Conservation (phyloP, 2,888 invertebrate genomes). For the Yponomeuta cagnagella region DNA sequence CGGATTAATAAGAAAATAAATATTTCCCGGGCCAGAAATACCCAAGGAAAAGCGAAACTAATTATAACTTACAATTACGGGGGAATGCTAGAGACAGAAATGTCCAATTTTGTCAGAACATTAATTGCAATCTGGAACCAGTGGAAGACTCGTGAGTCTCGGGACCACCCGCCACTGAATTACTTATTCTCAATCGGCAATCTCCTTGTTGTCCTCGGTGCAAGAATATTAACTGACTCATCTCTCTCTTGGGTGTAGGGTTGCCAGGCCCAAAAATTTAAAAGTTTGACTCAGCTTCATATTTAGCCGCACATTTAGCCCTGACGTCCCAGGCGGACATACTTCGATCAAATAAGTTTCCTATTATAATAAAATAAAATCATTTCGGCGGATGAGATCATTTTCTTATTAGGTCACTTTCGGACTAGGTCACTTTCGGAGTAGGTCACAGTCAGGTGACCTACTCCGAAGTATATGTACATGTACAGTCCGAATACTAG, state of each 20-base stretch:
- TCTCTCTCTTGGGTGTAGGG: background rate
- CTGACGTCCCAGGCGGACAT: too few relatives aligned
- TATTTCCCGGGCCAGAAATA: background rate
- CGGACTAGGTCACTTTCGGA: too few relatives aligned
- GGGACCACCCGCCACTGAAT: background rate
- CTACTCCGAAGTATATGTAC: too few relatives aligned
- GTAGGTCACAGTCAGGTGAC: too few relatives aligned
- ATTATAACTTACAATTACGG: background rate
- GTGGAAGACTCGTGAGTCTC: background rate
- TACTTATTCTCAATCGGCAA: background rate
- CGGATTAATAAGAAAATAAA: too few relatives aligned
- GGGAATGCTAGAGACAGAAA: constrained; percentile 11
- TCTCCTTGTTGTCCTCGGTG: background rate
- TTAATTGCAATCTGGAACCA: constrained; percentile 7
- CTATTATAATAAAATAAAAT: too few relatives aligned
- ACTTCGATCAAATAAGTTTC: too few relatives aligned
- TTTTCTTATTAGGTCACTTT: too few relatives aligned
- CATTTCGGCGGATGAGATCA: too few relatives aligned
- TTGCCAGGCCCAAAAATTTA: background rate
- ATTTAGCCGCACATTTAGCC: background rate
- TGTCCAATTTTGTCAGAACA: constrained; percentile 7
- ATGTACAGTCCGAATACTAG: too few relatives aligned
- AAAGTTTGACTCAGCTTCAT: background rate
- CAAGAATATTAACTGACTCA: background rate
- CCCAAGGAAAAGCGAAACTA: background rate